A percentile compares a stretch with the other conserved stretches of the same genome.
These are phyloP conservation scores for Volucella inanis DNA, from an alignment of 2,888 invertebrate genomes.

Conservation along the genomic window DNA sequence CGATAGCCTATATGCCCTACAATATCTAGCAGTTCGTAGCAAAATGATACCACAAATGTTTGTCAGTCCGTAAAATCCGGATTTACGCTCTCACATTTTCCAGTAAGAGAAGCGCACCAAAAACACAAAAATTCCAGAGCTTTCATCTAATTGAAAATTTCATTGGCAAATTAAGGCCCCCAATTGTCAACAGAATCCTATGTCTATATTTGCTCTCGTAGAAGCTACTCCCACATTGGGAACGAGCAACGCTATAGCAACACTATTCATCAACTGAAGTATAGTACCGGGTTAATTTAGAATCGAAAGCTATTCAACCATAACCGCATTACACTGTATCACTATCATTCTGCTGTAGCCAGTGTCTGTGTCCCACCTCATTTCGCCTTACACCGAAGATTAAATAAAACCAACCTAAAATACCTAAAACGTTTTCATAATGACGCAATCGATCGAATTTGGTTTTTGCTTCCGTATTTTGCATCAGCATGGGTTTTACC, in stretches of 20 bases:
- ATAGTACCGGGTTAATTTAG: conserved; percentile 61
- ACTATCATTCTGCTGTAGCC: conserved; percentile 50
- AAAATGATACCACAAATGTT: conserved; percentile 63
- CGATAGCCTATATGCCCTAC: conserved; percentile 12
- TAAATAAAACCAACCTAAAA: conserved; percentile 55
- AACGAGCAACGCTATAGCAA: conserved; percentile 31
- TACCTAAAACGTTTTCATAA: conserved; percentile 57
- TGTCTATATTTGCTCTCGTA: conserved; percentile 46
- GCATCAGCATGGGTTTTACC: conserved; percentile 20
- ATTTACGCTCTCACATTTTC: conserved; percentile 39
- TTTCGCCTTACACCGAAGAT: conserved; percentile 10
- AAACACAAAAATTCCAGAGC: conserved; percentile 58
- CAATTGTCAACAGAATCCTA: conserved; percentile 38
- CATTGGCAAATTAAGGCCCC: conserved; percentile 66
- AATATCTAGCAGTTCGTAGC: conserved; percentile 34
- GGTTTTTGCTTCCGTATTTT: conserved; percentile 31
- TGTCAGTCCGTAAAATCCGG: conserved; percentile 61
- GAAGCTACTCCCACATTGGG: conserved; percentile 37
- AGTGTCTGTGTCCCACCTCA: not conserved
- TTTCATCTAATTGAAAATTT: conserved; percentile 71
- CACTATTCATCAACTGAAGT: conserved; percentile 65
- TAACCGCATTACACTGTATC: conserved; percentile 67
- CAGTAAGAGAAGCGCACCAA: conserved; percentile 38
- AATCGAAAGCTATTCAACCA: conserved; percentile 69
- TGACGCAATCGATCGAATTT: conserved; percentile 55